A percentile compares a stretch with the other conserved stretches of the same genome.
Conservation (phyloP, 2,113 vertebrate genomes). For the Hirundichthys speculiger region DNA sequence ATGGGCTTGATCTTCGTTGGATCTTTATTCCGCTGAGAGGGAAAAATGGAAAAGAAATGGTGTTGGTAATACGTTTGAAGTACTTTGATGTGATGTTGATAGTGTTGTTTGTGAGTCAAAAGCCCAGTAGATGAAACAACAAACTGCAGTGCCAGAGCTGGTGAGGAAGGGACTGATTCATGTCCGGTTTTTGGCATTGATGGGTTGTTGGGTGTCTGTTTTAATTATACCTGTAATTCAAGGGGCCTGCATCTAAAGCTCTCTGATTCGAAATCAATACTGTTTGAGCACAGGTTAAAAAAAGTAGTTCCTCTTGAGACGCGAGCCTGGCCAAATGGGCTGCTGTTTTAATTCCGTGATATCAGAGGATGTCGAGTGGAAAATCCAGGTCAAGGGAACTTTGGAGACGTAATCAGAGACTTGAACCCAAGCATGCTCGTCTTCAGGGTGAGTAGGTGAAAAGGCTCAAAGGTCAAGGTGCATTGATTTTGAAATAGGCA, state of each 20-base stretch:
- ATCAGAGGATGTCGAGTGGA: conserved; percentile 30
- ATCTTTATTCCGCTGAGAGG: conserved; percentile 32
- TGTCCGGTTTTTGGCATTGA: background rate
- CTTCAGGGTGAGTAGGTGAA: conserved; percentile 26
- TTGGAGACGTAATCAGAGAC: conserved; percentile 53
- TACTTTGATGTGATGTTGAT: conserved; percentile 67
- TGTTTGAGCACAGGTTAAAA: conserved; percentile 12
- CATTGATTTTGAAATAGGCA: conserved; percentile 7
- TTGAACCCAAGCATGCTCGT: conserved; percentile 53
- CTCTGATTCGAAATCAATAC: conserved; percentile 4
- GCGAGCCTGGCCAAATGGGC: conserved; percentile 3
- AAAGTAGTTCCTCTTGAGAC: conserved; percentile 1
- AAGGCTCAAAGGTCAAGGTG: conserved; percentile 43
- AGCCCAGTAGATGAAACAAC: conserved; percentile 25
- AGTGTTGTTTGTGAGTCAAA: conserved; percentile 33
- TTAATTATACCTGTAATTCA: conserved; percentile 17
- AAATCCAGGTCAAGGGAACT: conserved; percentile 47
- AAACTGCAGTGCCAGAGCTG: conserved; percentile 21
- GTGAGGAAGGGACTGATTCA: conserved; percentile 13
- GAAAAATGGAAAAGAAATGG: conserved; percentile 39
- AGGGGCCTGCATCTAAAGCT: conserved; percentile 9
- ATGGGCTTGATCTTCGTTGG: conserved; percentile 50
- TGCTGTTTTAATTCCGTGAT: background rate
- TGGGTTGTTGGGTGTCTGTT: background rate
- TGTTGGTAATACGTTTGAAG: conserved; percentile 43